Base-by-base conservation (phyloP, 2,113 vertebrate species). In the Upupa epops region DNA sequence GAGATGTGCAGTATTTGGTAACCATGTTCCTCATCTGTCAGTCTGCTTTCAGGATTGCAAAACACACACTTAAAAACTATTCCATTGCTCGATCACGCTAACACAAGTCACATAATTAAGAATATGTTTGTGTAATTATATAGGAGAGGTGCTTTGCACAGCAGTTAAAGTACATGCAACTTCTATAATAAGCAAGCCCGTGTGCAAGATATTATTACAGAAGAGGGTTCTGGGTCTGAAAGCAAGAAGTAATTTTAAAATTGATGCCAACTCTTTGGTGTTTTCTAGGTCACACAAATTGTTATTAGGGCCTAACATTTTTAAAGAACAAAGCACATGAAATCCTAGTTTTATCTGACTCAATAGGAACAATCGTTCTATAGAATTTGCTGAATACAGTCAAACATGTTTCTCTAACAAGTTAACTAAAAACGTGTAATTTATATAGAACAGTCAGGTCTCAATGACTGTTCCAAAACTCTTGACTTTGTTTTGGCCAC, bases 111-210 rank as follows among this genome's bases (percentile, higher is more conserved):
- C 46, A 91, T 96, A 96, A 94, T 94, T 96, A 92, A 78, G 86
- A 95, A 94, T 88, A 82, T 65, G 84, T 86, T 96, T 96, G 83
- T 95, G 90, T 92, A 97, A 97, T 96, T 96, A 96, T 58, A 95
- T 96, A 93, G 96, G 94, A 96, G 95, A 96, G 89, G 94, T 93
- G 92, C 86, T 93, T 90, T 83, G 91, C 79, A 65, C 94, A 96
- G 90, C 94, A 95, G 78, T 94, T 94, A 92, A 83, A 92, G 51
- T 55, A 76, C 80, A 91, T 94, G 95, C 90, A 97, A 95, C 78
- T 81, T 79, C 89, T 90, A 86, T 96, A 96, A 97, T 95, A 95
- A 96, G 95, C 88, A 95, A 81, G 29, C 76, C 61, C 84, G 42
- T 51, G 45, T 71, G 34, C 52, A 89, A 94, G 93, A 92, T 87